These are phyloP conservation scores for Chaetorhynchus papuensis DNA, from an alignment of 2,113 vertebrate species.

Conservation along the genomic window DNA sequence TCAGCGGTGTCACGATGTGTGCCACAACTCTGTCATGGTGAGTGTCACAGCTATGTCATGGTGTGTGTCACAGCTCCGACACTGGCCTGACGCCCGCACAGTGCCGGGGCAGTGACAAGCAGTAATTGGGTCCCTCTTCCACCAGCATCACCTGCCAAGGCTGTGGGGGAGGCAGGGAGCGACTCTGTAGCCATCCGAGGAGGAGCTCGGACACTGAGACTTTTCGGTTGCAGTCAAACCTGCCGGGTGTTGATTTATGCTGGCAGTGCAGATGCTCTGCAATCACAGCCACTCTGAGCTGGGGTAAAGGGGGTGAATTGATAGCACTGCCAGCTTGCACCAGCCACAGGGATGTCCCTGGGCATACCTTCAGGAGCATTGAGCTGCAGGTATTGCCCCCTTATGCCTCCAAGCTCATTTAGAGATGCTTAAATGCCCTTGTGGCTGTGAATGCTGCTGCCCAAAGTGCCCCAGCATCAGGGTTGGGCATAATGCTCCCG, in stretches of 20 bases:
- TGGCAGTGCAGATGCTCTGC: neutral
- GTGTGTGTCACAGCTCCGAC: neutral
- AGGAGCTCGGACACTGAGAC: fast-evolving
- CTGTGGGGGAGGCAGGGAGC: fast-evolving
- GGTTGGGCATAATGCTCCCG: fast-evolving
- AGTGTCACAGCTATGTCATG: neutral
- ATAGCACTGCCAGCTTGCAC: neutral
- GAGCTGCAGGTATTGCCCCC: neutral
- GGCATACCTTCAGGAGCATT: neutral
- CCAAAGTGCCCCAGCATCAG: neutral
- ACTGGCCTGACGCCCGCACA: neutral
- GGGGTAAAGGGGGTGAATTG: neutral
- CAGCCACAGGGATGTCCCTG: neutral
- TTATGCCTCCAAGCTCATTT: neutral
- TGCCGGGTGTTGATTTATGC: neutral
- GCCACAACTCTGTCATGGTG: neutral
- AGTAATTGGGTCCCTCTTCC: neutral
- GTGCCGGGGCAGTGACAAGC: neutral
- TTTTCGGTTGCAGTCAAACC: neutral
- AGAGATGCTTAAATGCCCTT: neutral
- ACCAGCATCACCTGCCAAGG: neutral
- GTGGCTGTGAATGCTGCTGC: neutral
- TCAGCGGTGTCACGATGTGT: neutral
- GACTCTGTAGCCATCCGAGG: neutral
- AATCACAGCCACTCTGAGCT: neutral